Evolutionary conservation across 2,797 vertebrate genomes (phyloP).

Genomic region (Dipus sagitta): DNA sequence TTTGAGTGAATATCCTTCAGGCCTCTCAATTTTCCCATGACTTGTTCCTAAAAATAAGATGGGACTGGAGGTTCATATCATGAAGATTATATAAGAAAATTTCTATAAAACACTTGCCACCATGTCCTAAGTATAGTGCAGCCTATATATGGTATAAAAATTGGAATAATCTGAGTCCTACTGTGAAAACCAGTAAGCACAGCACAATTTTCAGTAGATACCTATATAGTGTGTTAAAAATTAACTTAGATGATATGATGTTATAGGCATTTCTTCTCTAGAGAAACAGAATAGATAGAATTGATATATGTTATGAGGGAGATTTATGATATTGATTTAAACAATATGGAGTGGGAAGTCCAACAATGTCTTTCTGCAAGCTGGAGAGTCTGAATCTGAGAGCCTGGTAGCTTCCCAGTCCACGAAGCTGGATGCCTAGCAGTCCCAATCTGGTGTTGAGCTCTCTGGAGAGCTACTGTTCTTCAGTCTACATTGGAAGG

Average conservation of each 20-base stretch:
- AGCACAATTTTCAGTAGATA: neutral
- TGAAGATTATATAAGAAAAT: slow-evolving; percentile 28
- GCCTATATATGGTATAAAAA: neutral
- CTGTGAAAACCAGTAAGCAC: neutral
- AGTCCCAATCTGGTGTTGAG: no score
- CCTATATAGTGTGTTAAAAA: slow-evolving; percentile 1
- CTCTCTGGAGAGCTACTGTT: no score
- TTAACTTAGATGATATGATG: neutral
- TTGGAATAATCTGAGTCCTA: neutral
- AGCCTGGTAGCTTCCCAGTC: no score
- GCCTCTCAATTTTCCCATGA: neutral
- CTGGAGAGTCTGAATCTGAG: no score
- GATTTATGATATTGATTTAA: no score
- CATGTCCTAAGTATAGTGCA: neutral
- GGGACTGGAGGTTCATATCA: slow-evolving; percentile 6
- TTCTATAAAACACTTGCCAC: neutral
- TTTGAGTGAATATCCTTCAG: slow-evolving; percentile 1
- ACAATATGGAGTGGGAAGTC: no score
- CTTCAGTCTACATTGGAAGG: no score
- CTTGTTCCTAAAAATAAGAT: neutral
- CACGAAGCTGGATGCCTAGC: no score
- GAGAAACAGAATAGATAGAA: no score
- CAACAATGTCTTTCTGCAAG: no score
- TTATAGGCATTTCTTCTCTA: neutral
- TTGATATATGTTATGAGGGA: no score